These are phyloP conservation scores for Rissa tridactyla DNA, from an alignment of 2,113 vertebrate species.

Conservation along the genomic window DNA sequence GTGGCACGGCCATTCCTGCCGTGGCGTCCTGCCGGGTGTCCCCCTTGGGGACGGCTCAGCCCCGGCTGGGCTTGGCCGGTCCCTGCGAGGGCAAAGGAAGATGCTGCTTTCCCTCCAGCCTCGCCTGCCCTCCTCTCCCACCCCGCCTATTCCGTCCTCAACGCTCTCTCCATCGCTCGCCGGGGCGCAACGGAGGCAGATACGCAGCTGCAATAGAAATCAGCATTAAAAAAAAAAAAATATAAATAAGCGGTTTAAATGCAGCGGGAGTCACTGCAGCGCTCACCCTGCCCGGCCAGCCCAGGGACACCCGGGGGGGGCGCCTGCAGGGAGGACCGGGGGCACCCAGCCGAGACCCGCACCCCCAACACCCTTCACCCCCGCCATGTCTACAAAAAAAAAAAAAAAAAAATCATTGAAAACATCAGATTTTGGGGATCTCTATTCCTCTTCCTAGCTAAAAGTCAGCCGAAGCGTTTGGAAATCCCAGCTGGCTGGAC, in stretches of 20 bases:
- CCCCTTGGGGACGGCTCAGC: neutral
- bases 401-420: neutral
- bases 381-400: neutral
- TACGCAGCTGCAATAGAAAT: neutral
- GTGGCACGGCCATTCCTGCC: neutral
- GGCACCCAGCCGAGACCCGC: neutral
- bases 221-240: neutral
- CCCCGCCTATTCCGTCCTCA: neutral
- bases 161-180: rapidly evolving
- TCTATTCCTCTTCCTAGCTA: neutral
- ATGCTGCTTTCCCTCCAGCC: neutral
- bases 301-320: neutral
- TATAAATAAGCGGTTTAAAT: neutral
- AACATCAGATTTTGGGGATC: rapidly evolving
- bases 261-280: neutral
- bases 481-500: neutral
- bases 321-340: neutral
- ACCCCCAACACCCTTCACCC: neutral
- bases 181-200: neutral
- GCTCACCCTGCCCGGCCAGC: neutral
- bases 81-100: neutral
- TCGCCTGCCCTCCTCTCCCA: neutral
- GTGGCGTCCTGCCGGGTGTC: rapidly evolving
- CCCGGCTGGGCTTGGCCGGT: neutral
- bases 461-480: rapidly evolving